These are phyloP conservation scores for Carassius auratus DNA, from an alignment of 2,113 vertebrate species.

Conservation along the genomic window DNA sequence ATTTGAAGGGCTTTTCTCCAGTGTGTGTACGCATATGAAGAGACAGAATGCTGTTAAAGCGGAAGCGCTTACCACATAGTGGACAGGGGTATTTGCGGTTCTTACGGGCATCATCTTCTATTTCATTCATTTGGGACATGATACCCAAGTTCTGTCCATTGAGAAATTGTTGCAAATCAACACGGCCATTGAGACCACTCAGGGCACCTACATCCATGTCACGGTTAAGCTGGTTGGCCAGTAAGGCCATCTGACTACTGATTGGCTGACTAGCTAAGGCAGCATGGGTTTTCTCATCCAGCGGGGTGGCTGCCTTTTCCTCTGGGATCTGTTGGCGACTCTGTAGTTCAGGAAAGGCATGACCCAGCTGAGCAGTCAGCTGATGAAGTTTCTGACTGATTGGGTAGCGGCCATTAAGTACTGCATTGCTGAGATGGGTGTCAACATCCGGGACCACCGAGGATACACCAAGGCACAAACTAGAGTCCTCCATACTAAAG, in stretches of 20 bases:
- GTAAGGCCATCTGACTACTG: conserved; percentile 94
- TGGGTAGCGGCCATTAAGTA: conserved; percentile 98
- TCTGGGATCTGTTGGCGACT: conserved; percentile 89
- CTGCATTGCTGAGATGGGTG: conserved; percentile 87
- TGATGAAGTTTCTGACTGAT: conserved; percentile 98
- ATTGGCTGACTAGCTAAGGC: conserved; percentile 90
- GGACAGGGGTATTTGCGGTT: conserved; percentile 98
- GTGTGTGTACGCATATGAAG: conserved; percentile 99
- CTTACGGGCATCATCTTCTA: conserved; percentile 96
- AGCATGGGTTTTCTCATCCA: conserved; percentile 93
- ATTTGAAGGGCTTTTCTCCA: conserved; percentile 98
- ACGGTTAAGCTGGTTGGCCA: conserved; percentile 94
- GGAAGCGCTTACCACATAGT: conserved; percentile 95
- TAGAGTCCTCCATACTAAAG: conserved; percentile 97
- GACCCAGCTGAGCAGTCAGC: conserved; percentile 94
- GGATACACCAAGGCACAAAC: conserved; percentile 99
- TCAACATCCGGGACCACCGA: conserved; percentile 90
- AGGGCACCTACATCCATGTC: conserved; percentile 86
- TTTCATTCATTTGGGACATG: conserved; percentile 99
- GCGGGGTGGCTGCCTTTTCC: conserved; percentile 83
- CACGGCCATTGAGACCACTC: conserved; percentile 88
- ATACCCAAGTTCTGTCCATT: conserved; percentile 98
- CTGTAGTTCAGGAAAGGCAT: conserved; percentile 94
- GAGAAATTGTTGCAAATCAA: conserved; percentile 96
- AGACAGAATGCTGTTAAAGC: conserved; percentile 97